Evolutionary conservation across 2,888 invertebrate genomes (phyloP), one percentile per base, ranked within the genome.

Genomic region (Acronicta aceris): DNA sequence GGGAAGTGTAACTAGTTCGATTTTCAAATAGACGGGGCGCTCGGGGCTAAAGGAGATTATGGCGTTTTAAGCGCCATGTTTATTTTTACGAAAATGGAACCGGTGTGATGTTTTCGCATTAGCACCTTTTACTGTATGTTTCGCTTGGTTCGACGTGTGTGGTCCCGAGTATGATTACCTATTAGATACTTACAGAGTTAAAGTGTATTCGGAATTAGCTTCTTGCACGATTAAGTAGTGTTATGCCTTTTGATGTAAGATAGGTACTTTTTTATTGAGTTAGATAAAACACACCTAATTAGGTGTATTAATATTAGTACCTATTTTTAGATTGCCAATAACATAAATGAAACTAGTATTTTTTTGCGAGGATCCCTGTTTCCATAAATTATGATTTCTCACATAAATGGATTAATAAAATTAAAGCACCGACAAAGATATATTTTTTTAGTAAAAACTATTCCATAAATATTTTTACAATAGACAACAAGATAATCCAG

Each of bases 91-190:
- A 91, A 91, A 91, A 92, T 89, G 90, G 90, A 83, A 86, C 87
- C 38, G 75, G 80, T 88, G 88, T 90, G 86, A 82, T 88, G 87
- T 87, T 92, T 93, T 90, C 87, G 88, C 86, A 84, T 94, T 94
- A 94, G 86, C 94, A 91, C 94, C 92, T 93, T 94, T 93, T 92
- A 94, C 90, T 93, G 90, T 87, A 76, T 85, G 85, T 85, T 84
- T 59, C 81, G 88, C 90, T 89, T 88, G 83, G 81, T 82, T 59
- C 90, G 76, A 76, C 89, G 91, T 93, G 94, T 93, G 94, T 92
- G 94, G 94, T 92, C 93, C 70, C 49, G 41, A 12, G 33, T 46
- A 21, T 21, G 21, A 21, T 21, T 2, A 21, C 4, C 4, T n/a
- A n/a, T n/a, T 66, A 25, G 47, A 63, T 62, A 63, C 72, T 70